Percentiles rank a stretch among this genome's conserved stretches.
phyloP scores from a whole-genome alignment of 1,140 invertebrate species.

The silkworm (Bombyx mori) region DNA sequence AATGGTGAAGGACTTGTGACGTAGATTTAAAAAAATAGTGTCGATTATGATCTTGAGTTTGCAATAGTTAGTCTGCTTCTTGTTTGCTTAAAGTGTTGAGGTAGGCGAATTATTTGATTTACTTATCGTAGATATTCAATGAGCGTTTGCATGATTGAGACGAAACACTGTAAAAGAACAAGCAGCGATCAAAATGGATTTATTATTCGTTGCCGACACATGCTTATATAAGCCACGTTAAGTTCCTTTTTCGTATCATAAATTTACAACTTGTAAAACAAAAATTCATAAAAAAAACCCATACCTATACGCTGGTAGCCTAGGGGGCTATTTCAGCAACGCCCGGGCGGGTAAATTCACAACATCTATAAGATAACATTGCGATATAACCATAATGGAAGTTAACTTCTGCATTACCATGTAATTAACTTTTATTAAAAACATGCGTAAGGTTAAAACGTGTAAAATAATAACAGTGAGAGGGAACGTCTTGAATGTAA shows the following conservation, averaged over 20 bases:
- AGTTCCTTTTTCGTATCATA: not conserved
- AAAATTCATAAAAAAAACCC: not conserved
- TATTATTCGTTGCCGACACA: not conserved
- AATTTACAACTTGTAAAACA: not conserved
- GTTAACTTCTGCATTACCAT: too few relatives aligned
- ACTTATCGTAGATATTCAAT: slow-evolving; percentile 42
- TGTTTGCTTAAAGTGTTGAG: slow-evolving; percentile 53
- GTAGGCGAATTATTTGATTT: slow-evolving; percentile 51
- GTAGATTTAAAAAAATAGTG: slow-evolving; percentile 30
- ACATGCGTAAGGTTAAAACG: too few relatives aligned
- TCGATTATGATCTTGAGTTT: slow-evolving; percentile 34
- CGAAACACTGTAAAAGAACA: slow-evolving; percentile 3
- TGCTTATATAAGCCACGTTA: not conserved
- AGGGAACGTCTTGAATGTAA: too few relatives aligned
- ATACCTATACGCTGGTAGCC: too few relatives aligned
- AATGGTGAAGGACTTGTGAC: slow-evolving; percentile 53
- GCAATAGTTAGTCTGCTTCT: slow-evolving; percentile 51
- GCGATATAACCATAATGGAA: too few relatives aligned
- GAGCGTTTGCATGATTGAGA: slow-evolving; percentile 45
- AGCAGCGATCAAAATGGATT: slow-evolving; percentile 14
- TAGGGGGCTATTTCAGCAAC: too few relatives aligned
- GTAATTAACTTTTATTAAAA: too few relatives aligned
- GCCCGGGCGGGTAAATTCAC: too few relatives aligned
- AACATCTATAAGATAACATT: too few relatives aligned
- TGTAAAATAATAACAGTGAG: too few relatives aligned